Evolutionary conservation across 2,888 invertebrate genomes (phyloP).

Genomic region (Hirtodrosophila trivittata): DNA sequence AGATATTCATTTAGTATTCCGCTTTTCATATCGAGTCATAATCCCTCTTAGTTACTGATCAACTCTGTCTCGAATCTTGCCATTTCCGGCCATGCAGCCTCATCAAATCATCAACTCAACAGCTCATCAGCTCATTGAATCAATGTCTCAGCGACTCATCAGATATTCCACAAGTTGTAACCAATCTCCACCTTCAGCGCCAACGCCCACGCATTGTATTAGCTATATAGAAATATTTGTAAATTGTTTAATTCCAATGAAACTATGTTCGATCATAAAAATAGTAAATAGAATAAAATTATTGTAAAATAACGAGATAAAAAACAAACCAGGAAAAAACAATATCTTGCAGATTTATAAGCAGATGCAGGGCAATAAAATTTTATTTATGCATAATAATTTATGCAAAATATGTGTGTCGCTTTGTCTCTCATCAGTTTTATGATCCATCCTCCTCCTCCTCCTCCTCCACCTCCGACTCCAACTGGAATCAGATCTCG

Average conservation of each 20-base stretch:
- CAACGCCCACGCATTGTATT: too few relatives aligned
- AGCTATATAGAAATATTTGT: too few relatives aligned
- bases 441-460: background rate
- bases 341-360: slow-evolving; percentile 27
- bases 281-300: too few relatives aligned
- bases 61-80: slow-evolving; percentile 1
- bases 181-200: too few relatives aligned
- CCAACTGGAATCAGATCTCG: slow-evolving; percentile 20
- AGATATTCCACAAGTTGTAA: too few relatives aligned
- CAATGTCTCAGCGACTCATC: too few relatives aligned
- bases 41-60: slow-evolving; percentile 2
- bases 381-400: slow-evolving; percentile 74
- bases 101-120: slow-evolving; percentile 22
- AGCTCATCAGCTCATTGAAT: background rate
- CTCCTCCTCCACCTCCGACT: background rate
- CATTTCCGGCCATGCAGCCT: slow-evolving; percentile 17
- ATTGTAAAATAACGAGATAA: background rate
- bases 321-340: slow-evolving; percentile 10
- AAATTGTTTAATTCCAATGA: too few relatives aligned
- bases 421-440: slow-evolving; percentile 2
- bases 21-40: background rate
- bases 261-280: too few relatives aligned
- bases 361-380: slow-evolving; percentile 45
- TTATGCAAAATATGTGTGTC: slow-evolving; percentile 13
- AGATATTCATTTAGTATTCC: background rate